Evolutionary conservation across 2,113 vertebrate genomes (phyloP), one percentile per base, ranked within the genome.

Genomic region (Melospiza georgiana): DNA sequence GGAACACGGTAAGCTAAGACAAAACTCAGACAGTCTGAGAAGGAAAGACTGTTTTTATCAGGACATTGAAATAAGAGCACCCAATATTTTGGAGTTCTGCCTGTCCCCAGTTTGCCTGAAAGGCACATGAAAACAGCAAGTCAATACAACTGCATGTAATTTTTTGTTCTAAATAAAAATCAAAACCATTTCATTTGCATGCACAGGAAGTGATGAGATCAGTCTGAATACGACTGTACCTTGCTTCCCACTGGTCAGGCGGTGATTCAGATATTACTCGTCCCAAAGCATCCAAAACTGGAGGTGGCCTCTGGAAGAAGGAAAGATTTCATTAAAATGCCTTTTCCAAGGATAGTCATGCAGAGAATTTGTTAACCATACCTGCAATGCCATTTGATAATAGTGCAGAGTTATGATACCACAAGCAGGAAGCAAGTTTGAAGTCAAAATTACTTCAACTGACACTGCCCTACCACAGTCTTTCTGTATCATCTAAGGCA

Each of bases 201-300:
- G 44, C 55, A 72, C 28, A 35, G 59, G 79, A 93, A 84, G 30
- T 18, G 12, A 88, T 63, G 65, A 88, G 82, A 33, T 65, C 74
- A 39, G 12, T 41, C 51, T 49, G 75, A 62, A 67, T 30, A 57
- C 68, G 30, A 46, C 57, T 62, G 22, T 98, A 99, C 99, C 99
- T 99, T 97, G 99, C 99, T 98, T 99, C 99, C 99, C 99, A 99
- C 72, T 99, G 99, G 97, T 99, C 99, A 75, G 99, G 99, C 0
- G 99, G 99, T 66, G 99, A 98, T 96, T 99, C 99, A 58, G 99
- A 99, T 94, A 99, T 99, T 69, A 99, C 98, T 87, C 99, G 98
- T 84, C 99, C 99, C 96, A 99, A 97, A 74, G 98, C 99, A 96
- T 99, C 99, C 96, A 99, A 97, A 90, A 99, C 98, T 19, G 99